Base-by-base conservation (phyloP, 2,797 vertebrate species). In the Darevskia mixta region DNA sequence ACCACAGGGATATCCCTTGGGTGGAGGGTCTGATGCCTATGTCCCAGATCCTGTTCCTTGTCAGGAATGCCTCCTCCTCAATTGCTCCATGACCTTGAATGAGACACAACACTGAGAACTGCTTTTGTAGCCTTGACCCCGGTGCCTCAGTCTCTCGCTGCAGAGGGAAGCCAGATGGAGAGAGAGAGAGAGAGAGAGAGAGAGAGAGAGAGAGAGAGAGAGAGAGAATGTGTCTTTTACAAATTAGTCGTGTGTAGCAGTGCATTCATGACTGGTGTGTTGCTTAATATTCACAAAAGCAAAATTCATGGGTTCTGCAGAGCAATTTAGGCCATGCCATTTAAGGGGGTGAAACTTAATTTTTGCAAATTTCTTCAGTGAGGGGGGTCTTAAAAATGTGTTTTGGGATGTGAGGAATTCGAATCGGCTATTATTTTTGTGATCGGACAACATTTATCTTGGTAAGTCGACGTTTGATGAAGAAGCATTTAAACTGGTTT, bases 271-370 rank as follows among this genome's bases (percentile, higher is more conserved):
- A 85, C 67, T 0, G 0, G 25, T 78, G 86, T 55, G 9, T 73
- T 93, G 55, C 82, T 92, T 90, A 55, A 82, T 25, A 41, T 89
- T 25, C 79, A 3, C 86, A 55, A 92, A 87, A 91, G 61, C 86
- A 91, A 88, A 91, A 92, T 64, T 88, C 45, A 85, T 67, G 45
- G 58, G 87, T 1, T 1, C 49, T 4, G 13, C 49, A 55, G 49
- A 55, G 49, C 10, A 49, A 49, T 49, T 55, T 55, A 55, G 13
- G 49, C 49, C 49, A 55, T 55, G 49, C 49, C 49, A 55, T 15
- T 55, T 55, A 4, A 55, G 13, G 49, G 49, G 49, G 49, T 55
- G 49, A 55, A 55, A 55, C 13, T 55, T 55, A 55, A 15, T 55
- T 55, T 49, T 55, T 55, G 49, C 49, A 55, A 55, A 55, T 55